Base-by-base conservation (phyloP, 2,797 vertebrate species). In the Hydrocynus forskahlii region DNA sequence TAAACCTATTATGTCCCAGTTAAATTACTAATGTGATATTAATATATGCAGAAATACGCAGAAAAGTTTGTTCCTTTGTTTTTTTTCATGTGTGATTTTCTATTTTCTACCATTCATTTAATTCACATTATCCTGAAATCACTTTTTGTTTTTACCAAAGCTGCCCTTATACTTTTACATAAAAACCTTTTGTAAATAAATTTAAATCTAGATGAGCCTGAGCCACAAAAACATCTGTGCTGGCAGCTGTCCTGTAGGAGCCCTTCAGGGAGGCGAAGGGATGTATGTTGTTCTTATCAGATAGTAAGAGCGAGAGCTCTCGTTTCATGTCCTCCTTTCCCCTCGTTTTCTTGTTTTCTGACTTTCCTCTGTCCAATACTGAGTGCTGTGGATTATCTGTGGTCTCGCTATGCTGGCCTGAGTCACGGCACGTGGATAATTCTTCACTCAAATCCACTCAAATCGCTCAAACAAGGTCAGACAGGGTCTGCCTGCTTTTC, bases 331-430 rank as follows among this genome's bases (percentile, higher is more conserved):
- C 60, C 80, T 52, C 21, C 19, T 5, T 29, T 25, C 60, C 40
- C 45, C 64, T 29, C 43, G 16, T 13, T 71, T 21, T 66, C 45
- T 78, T 52, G 3, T 55, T 62, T 12, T 7, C 25, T 10, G 38
- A 73, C 48, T 43, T 40, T n/a, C 17, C 59, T 62, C 66, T 19
- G 8, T 60, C 21, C 68, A 71, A 78, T 29, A 63, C 38, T 14
- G 74, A 75, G 72, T 17, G 38, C 57, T 79, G 17, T n/a, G 50
- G 78, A 80, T 84, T 77, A 83, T 78, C 73, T 5, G 69, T 82
- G 75, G 76, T 17, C 62, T 77, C 23, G 7, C 54, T 76, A 40
- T 19, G 35, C 50, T 45, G 29, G 59, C 14, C 67, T 71, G 48
- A 23, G 12, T 45, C 10, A 62, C 12, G 12, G 45, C 75, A 84